These are phyloP conservation scores for Rhynchonycteris naso DNA, from an alignment of 2,797 vertebrate genomes.

Conservation along the genomic window DNA sequence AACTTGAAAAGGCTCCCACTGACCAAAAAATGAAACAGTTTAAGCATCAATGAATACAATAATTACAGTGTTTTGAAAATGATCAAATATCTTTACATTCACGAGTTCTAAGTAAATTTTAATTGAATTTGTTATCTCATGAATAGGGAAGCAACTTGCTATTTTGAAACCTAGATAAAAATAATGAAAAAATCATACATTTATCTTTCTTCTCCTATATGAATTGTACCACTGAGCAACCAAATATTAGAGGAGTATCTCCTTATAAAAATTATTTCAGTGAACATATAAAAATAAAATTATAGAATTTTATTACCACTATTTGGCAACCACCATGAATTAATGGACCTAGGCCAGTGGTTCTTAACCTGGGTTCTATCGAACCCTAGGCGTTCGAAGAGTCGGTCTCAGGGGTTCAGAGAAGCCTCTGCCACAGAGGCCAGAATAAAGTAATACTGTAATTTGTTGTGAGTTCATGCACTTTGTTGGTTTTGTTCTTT, in stretches of 20 bases:
- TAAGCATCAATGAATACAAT: background rate
- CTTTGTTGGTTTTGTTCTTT: too few relatives aligned
- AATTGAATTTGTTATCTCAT: background rate
- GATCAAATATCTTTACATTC: conserved; percentile 1
- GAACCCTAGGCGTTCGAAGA: too few relatives aligned
- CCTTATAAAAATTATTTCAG: background rate
- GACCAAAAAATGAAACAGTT: background rate
- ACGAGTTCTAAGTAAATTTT: background rate
- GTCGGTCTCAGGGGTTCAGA: too few relatives aligned
- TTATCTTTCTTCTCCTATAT: background rate
- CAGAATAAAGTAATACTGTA: too few relatives aligned
- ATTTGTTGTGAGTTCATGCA: too few relatives aligned
- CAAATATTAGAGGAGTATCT: background rate
- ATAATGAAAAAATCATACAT: background rate
- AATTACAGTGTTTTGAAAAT: background rate
- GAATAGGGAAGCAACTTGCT: background rate
- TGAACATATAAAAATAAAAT: conserved; percentile 2
- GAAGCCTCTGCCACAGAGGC: too few relatives aligned
- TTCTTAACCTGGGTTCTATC: too few relatives aligned
- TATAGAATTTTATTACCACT: background rate
- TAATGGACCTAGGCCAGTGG: background rate
- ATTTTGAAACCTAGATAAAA: background rate
- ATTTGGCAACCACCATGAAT: background rate
- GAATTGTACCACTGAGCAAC: background rate
- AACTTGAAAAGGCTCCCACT: background rate